These are phyloP conservation scores for Hippocampus kuda DNA, from an alignment of 2,797 vertebrate genomes.

Conservation along the genomic window DNA sequence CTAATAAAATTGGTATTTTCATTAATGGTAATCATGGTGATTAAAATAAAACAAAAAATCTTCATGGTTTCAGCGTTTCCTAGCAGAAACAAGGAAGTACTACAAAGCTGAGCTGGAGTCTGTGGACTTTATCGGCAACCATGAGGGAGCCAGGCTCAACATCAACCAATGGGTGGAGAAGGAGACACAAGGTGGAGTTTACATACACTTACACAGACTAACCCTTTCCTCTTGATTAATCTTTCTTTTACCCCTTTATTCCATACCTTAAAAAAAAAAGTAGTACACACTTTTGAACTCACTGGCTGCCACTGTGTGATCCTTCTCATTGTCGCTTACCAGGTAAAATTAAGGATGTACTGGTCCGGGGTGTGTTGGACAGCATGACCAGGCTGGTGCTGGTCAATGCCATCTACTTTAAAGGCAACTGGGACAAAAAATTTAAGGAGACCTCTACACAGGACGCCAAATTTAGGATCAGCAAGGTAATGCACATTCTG, in stretches of 20 bases:
- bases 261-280: too few relatives aligned
- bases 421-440: slow-evolving; percentile 60
- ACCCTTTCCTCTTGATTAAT: neutral
- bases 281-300: neutral
- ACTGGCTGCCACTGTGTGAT: too few relatives aligned
- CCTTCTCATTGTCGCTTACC: neutral
- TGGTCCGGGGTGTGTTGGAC: slow-evolving; percentile 47
- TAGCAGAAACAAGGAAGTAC: slow-evolving; percentile 60
- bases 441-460: slow-evolving; percentile 34
- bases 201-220: too few relatives aligned
- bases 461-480: slow-evolving; percentile 51
- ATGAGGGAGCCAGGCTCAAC: slow-evolving; percentile 63
- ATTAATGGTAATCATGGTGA: too few relatives aligned
- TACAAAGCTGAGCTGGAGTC: slow-evolving; percentile 71
- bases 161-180: slow-evolving; percentile 83
- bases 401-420: slow-evolving; percentile 73
- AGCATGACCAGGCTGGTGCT: slow-evolving; percentile 52
- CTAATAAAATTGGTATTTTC: neutral
- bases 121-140: slow-evolving; percentile 64
- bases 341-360: slow-evolving; percentile 66
- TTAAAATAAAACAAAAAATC: neutral
- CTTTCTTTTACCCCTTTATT: neutral
- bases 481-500: slow-evolving; percentile 48
- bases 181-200: slow-evolving; percentile 69
- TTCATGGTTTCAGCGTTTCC: slow-evolving; percentile 67